Evolutionary conservation across 2,797 vertebrate species (phyloP).

Genomic region (Platalea minor): DNA sequence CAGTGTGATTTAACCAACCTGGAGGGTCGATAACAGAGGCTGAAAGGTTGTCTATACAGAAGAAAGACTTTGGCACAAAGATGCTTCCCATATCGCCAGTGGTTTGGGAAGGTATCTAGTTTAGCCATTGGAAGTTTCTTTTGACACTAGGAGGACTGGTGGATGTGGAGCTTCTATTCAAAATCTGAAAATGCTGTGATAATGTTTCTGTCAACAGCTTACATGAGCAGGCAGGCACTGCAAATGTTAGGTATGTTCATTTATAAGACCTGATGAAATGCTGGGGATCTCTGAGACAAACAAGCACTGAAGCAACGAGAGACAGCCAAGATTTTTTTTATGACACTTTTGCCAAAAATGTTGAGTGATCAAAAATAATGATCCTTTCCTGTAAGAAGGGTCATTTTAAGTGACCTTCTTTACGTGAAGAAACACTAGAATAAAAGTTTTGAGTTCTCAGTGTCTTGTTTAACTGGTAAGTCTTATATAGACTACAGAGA

Average conservation of each 20-base stretch:
- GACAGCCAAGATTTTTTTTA: background rate
- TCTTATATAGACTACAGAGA: background rate
- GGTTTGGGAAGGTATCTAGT: background rate
- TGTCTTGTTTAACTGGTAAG: background rate
- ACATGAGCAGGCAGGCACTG: background rate
- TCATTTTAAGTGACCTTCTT: background rate
- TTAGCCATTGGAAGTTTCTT: background rate
- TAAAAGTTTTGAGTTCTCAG: background rate
- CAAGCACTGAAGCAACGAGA: background rate
- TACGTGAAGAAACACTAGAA: background rate
- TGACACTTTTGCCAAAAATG: background rate
- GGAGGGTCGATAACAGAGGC: accelerated
- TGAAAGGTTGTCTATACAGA: background rate
- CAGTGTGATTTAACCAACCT: background rate
- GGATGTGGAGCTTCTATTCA: background rate
- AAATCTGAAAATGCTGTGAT: background rate
- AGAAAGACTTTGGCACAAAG: background rate
- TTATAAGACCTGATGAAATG: background rate
- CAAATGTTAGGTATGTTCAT: background rate
- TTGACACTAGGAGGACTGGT: background rate
- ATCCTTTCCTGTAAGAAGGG: background rate
- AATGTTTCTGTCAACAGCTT: background rate
- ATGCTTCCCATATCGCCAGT: background rate
- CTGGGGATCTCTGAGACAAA: background rate
- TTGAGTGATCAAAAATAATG: background rate